phyloP scores from a whole-genome alignment of 2,888 invertebrate genomes.

The Diabrotica balteata region DNA sequence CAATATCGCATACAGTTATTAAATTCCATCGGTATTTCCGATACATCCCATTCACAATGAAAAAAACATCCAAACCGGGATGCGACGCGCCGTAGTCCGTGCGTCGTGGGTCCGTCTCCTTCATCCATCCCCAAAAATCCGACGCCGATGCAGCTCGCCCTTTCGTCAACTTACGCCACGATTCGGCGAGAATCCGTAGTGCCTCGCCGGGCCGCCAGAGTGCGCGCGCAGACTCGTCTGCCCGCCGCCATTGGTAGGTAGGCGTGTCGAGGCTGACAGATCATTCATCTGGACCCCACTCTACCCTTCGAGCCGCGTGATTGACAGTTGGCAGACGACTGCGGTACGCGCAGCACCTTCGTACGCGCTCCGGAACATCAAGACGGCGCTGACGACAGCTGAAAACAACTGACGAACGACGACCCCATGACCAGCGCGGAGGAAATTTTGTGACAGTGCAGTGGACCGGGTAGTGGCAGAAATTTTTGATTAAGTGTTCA shows the following conservation, averaged over 20 bases:
- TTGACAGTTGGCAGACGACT: slow-evolving; percentile 73
- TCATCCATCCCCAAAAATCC: slow-evolving; percentile 23
- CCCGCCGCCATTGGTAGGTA: slow-evolving; percentile 58
- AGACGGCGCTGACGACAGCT: slow-evolving; percentile 43
- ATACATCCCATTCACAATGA: slow-evolving; percentile 6
- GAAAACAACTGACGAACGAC: slow-evolving; percentile 42
- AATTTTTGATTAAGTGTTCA: slow-evolving; percentile 34
- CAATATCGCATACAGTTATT: slow-evolving; percentile 12
- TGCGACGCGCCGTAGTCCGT: slow-evolving; percentile 1
- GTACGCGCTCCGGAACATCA: slow-evolving; percentile 58
- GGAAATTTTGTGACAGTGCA: slow-evolving; percentile 48
- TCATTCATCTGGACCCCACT: slow-evolving; percentile 65
- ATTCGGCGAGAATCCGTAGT: slow-evolving; percentile 46
- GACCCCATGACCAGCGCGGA: slow-evolving; percentile 46
- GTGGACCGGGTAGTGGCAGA: slow-evolving; percentile 39
- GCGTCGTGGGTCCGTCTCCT: slow-evolving; percentile 5
- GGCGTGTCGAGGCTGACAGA: slow-evolving; percentile 59
- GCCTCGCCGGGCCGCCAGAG: slow-evolving; percentile 52
- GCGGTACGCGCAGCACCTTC: slow-evolving; percentile 70
- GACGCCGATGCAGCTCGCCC: slow-evolving; percentile 19
- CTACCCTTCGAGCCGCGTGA: slow-evolving; percentile 65
- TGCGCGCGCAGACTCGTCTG: slow-evolving; percentile 61
- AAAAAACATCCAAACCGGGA: slow-evolving; percentile 8
- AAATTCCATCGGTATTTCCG: slow-evolving; percentile 12
- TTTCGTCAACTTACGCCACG: slow-evolving; percentile 56